Conservation (phyloP, 2,888 invertebrate species). For the Pristionchus arcanus region DNA sequence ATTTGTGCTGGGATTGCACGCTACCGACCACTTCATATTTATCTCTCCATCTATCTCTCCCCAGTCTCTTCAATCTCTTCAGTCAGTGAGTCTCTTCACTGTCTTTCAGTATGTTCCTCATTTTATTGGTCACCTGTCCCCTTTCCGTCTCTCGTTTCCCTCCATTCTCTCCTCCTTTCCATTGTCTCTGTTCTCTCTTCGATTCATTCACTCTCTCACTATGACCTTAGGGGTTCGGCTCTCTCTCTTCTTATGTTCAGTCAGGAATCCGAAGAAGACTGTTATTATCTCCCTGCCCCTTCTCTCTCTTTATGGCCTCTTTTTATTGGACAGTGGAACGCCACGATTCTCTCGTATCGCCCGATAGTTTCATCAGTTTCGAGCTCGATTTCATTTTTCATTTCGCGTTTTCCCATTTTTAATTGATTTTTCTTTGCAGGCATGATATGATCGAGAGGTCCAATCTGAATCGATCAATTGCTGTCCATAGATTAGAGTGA, state of each 20-base stretch:
- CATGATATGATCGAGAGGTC: conserved; percentile 44
- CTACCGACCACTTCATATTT: not conserved
- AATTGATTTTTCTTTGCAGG: not conserved
- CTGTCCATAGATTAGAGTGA: conserved; percentile 51
- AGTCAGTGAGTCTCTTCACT: not conserved
- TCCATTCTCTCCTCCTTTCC: not conserved
- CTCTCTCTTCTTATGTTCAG: not conserved
- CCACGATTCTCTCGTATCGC: not conserved
- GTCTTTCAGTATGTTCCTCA: not conserved
- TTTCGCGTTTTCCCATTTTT: not conserved
- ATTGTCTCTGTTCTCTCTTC: not conserved
- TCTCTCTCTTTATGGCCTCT: conserved; percentile 45
- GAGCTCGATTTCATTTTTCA: not conserved
- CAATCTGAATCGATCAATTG: not conserved
- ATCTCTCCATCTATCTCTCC: not conserved
- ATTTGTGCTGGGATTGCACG: not conserved
- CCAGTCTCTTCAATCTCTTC: not conserved
- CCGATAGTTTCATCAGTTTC: not conserved
- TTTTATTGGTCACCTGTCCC: conserved; percentile 21
- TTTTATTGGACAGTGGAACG: conserved; percentile 36
- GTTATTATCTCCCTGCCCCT: conserved; percentile 35
- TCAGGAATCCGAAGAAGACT: conserved; percentile 38
- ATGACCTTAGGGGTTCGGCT: conserved; percentile 27
- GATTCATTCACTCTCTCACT: not conserved
- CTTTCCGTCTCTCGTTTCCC: conserved; percentile 21